Base-by-base conservation (phyloP, 1,140 invertebrate species). In the Drosophila subpulchrella region DNA sequence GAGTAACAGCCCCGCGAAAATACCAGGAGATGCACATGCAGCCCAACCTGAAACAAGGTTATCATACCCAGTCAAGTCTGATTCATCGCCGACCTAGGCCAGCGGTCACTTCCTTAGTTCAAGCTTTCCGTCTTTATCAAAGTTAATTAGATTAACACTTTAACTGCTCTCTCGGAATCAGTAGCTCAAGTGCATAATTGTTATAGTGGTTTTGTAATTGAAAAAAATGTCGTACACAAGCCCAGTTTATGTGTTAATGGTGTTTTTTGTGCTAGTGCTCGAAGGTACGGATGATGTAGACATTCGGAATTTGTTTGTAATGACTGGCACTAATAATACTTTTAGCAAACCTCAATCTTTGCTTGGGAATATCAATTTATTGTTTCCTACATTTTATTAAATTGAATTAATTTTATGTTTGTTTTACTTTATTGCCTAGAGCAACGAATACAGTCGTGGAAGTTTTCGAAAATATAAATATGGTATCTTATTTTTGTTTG, bases 91-190 rank as follows among this genome's bases (percentile, higher is more conserved):
- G 72, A 84, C 81, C 75, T 79, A 83, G 75, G 80, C 48, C 71
- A 83, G 44, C 38, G 58, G 46, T 81, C 44, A 78, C 50, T 85
- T 86, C 78, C 82, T 57, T 53, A 32, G 44, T 47, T 63, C 44
- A 46, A 47, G 34, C 42, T 46, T 11, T 65, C n/a, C 32, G 58
- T 15, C 32, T 47, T 46, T 77, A 81, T 84, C 63, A 74, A 86
- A 74, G 32, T 85, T 81, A 85, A 85, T 85, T 85, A 58, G 68
- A 85, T 85, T 85, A 85, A 81, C 81, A 85, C 74, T 85, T 81
- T 55, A 34, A 56, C 41, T 74, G 58, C 38, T 47, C 24, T 39
- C 39, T 20, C 36, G 50, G 36, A 38, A 42, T 58, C 32, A 73
- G 60, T 56, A 36, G 44, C 48, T 81, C 60, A 72, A 80, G 58